Base-by-base conservation (phyloP, 1,140 invertebrate genomes). In the Drosophila fuyamai region DNA sequence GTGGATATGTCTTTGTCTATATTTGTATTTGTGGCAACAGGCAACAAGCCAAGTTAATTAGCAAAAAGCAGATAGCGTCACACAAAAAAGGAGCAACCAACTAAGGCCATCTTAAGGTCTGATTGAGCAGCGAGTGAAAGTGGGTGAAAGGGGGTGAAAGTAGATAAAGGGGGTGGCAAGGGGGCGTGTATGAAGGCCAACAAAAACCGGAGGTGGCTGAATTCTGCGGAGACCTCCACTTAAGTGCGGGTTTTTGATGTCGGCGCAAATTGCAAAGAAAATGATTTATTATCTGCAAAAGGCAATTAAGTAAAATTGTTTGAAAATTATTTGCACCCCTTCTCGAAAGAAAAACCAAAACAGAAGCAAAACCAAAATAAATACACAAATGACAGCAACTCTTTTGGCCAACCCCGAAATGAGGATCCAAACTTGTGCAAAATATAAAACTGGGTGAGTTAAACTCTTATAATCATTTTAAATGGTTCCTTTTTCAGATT, bases 281-380 rank as follows among this genome's bases (percentile, higher is more conserved):
- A 85, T 85, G 81, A 85, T 85, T 85, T 86, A 85, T 85, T 85
- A 85, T 86, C 78, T 86, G 78, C 75, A 72, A 85, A 76, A 86
- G 81, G 82, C 81, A 85, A 86, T 85, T 85, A 81, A 85, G 74
- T 66, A 86, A 86, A 85, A 85, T 85, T 85, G 74, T 60, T 84
- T 74, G 82, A 73, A 81, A 85, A 84, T 85, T 85, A 79, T 85
- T 84, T 63, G 73, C 70, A 12, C 36, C 40, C 54, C 23, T 10
- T 29, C 9, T 14, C 6, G 32, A 35, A 16, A 14, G 35, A 36
- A 10, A 44, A 55, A 27, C 14, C 18, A 32, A 53, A 73, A 48
- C 41, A 51, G 47, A 54, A 48, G 56, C 47, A 43, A 47, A 56
- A 57, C 32, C 63, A 43, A 70, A 68, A 71, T 46, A 46, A 41